Evolutionary conservation across 2,113 vertebrate genomes (phyloP).

Genomic region (Lepus europaeus): DNA sequence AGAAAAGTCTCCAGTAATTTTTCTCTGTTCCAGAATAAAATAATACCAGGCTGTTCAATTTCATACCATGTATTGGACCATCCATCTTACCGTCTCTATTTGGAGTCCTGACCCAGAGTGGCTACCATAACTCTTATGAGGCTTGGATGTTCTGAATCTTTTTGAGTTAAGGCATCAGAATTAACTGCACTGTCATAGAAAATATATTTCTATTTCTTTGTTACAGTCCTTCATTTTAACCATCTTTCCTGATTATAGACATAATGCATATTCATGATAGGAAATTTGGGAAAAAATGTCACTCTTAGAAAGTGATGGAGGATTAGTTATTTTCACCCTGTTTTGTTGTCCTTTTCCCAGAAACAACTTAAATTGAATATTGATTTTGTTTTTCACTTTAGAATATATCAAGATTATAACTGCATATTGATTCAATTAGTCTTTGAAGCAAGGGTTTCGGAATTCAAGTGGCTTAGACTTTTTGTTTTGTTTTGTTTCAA

Average conservation of each 20-base stretch:
- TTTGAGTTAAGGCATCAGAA: slow-evolving; percentile 48
- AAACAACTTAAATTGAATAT: slow-evolving; percentile 81
- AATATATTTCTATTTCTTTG: slow-evolving; percentile 31
- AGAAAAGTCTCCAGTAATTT: slow-evolving; percentile 56
- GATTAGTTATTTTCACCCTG: slow-evolving; percentile 41
- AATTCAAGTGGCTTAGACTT: slow-evolving; percentile 68
- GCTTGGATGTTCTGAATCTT: slow-evolving; percentile 26
- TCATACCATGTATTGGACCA: neutral
- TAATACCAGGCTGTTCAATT: slow-evolving; percentile 30
- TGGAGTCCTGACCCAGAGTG: neutral
- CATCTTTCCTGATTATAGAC: slow-evolving; percentile 26
- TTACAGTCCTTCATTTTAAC: slow-evolving; percentile 26
- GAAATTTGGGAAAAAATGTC: slow-evolving; percentile 12
- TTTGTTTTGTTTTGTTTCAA: neutral
- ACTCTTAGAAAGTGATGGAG: slow-evolving; percentile 59
- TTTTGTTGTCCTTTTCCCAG: slow-evolving; percentile 65
- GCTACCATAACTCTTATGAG: neutral
- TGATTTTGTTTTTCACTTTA: slow-evolving; percentile 76
- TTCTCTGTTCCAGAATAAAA: slow-evolving; percentile 60
- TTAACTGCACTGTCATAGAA: slow-evolving; percentile 34
- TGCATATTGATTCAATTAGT: slow-evolving; percentile 78
- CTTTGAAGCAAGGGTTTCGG: slow-evolving; percentile 75
- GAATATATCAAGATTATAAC: slow-evolving; percentile 77
- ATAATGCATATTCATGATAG: slow-evolving; percentile 4
- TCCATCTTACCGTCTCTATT: neutral